Percentiles rank a stretch among this genome's conserved stretches.
Evolutionary conservation across 2,888 invertebrate species (phyloP).

Genomic region (Caenorhabditis sulstoni): DNA sequence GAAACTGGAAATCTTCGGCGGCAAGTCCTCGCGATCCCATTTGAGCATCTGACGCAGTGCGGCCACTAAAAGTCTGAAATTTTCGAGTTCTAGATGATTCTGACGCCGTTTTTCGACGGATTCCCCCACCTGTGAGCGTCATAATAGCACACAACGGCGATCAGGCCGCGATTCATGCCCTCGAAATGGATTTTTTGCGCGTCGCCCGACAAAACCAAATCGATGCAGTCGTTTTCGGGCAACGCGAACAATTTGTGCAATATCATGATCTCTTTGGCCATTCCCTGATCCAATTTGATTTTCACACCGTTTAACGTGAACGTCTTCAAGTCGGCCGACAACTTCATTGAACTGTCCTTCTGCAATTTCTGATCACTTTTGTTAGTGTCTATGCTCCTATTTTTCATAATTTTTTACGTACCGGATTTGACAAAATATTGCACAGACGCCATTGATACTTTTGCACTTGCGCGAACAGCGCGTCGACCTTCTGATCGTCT

Average conservation of each 20-base stretch:
- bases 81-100: neutral
- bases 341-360: conserved; percentile 18
- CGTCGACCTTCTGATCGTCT: conserved; percentile 21
- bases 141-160: conserved; percentile 74
- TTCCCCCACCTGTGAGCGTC: conserved; percentile 65
- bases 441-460: conserved; percentile 34
- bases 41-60: conserved; percentile 53
- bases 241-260: conserved; percentile 66
- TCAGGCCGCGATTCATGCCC: conserved; percentile 65
- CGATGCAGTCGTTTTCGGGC: conserved; percentile 67
- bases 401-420: conserved; percentile 3
- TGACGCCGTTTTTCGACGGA: conserved; percentile 21
- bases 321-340: conserved; percentile 19
- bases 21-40: conserved; percentile 57
- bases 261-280: conserved; percentile 61
- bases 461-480: conserved; percentile 21
- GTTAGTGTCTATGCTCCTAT: neutral
- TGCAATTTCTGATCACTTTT: conserved; percentile 10
- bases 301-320: conserved; percentile 46
- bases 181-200: conserved; percentile 68
- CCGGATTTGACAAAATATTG: conserved; percentile 53
- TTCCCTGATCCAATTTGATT: conserved; percentile 41
- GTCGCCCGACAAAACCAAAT: conserved; percentile 70
- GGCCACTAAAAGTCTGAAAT: conserved; percentile 26
- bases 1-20: conserved; percentile 21